Evolutionary conservation across 2,888 invertebrate species (phyloP), one percentile per base, ranked within the genome.

Genomic region (Athrips mouffetella): DNA sequence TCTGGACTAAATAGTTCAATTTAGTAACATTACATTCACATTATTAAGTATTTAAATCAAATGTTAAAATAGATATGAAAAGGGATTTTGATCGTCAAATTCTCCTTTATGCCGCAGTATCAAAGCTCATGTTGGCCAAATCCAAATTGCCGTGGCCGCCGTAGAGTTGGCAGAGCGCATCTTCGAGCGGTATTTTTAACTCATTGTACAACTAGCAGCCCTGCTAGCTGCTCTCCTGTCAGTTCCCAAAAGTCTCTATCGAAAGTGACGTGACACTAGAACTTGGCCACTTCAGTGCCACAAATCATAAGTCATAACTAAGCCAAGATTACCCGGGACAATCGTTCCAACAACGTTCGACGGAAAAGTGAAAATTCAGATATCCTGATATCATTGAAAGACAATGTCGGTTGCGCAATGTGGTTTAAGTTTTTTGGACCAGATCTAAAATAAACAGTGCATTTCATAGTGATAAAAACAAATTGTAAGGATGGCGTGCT

Each of bases 141-240:
- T 77, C 74, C 74, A 65, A 72, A 70, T 67, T 63, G 71, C 67
- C 70, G 71, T 63, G 73, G 72, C 67, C 70, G 71, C 67, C 70
- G 58, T 69, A 67, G 76, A 82, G 73, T 87, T 88, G 88, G 88
- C 88, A 87, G 75, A 77, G 87, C 82, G 80, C 84, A 82, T 87
- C 87, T 85, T 81, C 57, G 82, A 84, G 84, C 83, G 85, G 58
- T 88, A 88, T 88, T 88, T 88, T 85, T 88, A 88, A 86, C 88
- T 88, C 88, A 87, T 82, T 87, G 79, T 86, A 76, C 76, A 72
- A 78, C 77, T 76, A 73, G 80, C 85, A 73, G 79, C 78, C 77
- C 75, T 72, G 79, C 74, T 64, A 70, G 79, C 72, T 76, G 70
- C 85, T 86, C 83, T 73, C 70, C 75, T 80, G 80, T 72, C 83